Base-by-base conservation (phyloP, 2,113 vertebrate genomes). In the Nothoprocta perdicaria region DNA sequence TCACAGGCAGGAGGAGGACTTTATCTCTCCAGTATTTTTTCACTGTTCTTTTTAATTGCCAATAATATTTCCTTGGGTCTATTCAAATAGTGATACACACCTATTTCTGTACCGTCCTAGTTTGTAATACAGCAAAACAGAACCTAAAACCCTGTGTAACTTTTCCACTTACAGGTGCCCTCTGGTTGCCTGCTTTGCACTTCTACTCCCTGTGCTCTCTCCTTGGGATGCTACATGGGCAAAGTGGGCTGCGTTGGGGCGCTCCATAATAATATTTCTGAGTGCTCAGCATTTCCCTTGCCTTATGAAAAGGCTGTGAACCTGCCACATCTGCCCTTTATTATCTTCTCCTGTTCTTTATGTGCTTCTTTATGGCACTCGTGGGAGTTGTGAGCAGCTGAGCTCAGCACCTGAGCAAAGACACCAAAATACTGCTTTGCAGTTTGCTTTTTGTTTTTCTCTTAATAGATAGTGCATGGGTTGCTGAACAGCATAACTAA, bases 141-240 rank as follows among this genome's bases (percentile, higher is more conserved):
- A 40, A 76, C 29, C 4, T 3, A 3, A 22, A 69, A 52, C 45
- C 22, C 17, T 18, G 29, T 33, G 17, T 12, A 61, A 33, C 1
- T 0, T 40, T 27, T 58, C 19, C 57, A 43, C 50, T 80, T 29
- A 17, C 17, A 35, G 43, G 38, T 31, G 33, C 46, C 29, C 27
- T 62, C 46, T 0, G 1, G 12, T 33, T 21, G 12, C 55, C 50
- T 53, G 23, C 26, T 17, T 65, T 1, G 0, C 26, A 41, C 14
- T 23, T 33, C 38, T 52, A 3, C 3, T 13, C 10, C 19, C 50
- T 23, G 23, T 66, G 29, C n/a, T 81, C 65, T 41, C n/a, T n/a
- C 35, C 16, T 61, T n/a, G 29, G n/a, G 40, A n/a, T 4, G 4
- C 7, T 33, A 40, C 5, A 0, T 35, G 14, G 29, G 50, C 52